Percentiles rank a stretch among this genome's conserved stretches.
These are phyloP conservation scores for Drosophila algonquin DNA, from an alignment of 2,888 invertebrate species.

Conservation along the genomic window DNA sequence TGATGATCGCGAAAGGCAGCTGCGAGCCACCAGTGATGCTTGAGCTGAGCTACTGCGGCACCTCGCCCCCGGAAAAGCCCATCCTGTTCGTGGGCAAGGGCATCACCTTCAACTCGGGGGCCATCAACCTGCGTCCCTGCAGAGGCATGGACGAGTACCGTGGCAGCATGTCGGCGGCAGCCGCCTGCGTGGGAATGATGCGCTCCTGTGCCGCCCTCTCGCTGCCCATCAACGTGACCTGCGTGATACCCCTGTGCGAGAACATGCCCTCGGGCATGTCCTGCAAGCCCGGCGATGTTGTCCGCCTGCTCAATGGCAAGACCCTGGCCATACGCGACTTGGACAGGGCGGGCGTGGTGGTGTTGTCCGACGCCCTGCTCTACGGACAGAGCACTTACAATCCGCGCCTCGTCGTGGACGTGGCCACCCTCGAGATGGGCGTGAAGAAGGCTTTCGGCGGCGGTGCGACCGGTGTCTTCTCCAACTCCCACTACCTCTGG, in stretches of 20 bases:
- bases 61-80: constrained; percentile 84
- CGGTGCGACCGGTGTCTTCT: constrained; percentile 86
- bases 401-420: constrained; percentile 85
- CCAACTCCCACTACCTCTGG: constrained; percentile 85
- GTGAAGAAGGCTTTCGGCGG: constrained; percentile 86
- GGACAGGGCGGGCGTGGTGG: constrained; percentile 91
- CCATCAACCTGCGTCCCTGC: constrained; percentile 74
- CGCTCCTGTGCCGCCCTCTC: constrained; percentile 85
- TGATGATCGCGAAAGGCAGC: constrained; percentile 82
- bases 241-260: constrained; percentile 84
- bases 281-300: constrained; percentile 85
- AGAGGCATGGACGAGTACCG: constrained; percentile 81
- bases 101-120: constrained; percentile 85
- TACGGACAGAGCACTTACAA: constrained; percentile 89
- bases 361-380: constrained; percentile 91
- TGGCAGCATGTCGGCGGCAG: constrained; percentile 87
- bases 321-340: constrained; percentile 84
- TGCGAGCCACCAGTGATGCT: constrained; percentile 86
- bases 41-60: constrained; percentile 85
- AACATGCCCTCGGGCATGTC: constrained; percentile 86
- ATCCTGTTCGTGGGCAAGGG: constrained; percentile 86
- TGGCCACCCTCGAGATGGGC: constrained; percentile 85
- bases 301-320: constrained; percentile 85
- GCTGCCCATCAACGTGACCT: constrained; percentile 85
- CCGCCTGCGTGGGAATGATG: constrained; percentile 85